A percentile compares a stretch with the other conserved stretches of the same genome.
These are phyloP conservation scores for Ennomos quercinarius DNA, from an alignment of 2,888 invertebrate species.

Conservation along the genomic window DNA sequence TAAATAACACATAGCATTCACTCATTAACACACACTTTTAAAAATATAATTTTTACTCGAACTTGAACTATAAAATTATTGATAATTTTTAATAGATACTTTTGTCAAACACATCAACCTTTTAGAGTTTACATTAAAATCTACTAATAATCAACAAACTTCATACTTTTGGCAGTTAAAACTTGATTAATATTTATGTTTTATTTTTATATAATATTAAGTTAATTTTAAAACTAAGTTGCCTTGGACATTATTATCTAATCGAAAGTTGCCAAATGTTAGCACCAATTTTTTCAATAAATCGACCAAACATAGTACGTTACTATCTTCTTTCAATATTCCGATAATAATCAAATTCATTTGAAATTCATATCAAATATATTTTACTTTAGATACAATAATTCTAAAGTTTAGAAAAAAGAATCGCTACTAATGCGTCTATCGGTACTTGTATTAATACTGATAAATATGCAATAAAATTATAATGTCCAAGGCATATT, in stretches of 20 bases:
- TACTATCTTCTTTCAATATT: too few species aligned
- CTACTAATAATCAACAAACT: constrained; percentile 46
- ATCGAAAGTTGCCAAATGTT: constrained; percentile 22
- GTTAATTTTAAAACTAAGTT: constrained; percentile 36
- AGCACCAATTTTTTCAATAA: constrained; percentile 49
- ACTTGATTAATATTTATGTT: constrained; percentile 33
- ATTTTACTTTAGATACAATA: too few species aligned
- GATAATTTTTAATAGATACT: constrained; percentile 45
- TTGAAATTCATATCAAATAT: too few species aligned
- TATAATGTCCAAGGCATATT: constrained; percentile 24
- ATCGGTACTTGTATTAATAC: too few species aligned
- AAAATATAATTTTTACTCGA: constrained; percentile 40
- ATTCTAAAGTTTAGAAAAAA: too few species aligned
- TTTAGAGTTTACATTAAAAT: constrained; percentile 43
- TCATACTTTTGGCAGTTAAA: constrained; percentile 44
- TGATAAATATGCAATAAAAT: too few species aligned
- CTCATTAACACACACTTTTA: constrained; percentile 41
- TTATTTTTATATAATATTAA: constrained; percentile 38
- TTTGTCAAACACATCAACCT: constrained; percentile 45
- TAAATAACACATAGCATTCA: constrained; percentile 30
- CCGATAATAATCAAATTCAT: too few species aligned
- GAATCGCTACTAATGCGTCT: too few species aligned
- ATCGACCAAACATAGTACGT: too few species aligned
- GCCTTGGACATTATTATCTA: constrained; percentile 45
- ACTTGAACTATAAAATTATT: constrained; percentile 43